A percentile compares a stretch with the other conserved stretches of the same genome.
phyloP scores from a whole-genome alignment of 2,888 invertebrate species.

The Sarcophaga variegata region DNA sequence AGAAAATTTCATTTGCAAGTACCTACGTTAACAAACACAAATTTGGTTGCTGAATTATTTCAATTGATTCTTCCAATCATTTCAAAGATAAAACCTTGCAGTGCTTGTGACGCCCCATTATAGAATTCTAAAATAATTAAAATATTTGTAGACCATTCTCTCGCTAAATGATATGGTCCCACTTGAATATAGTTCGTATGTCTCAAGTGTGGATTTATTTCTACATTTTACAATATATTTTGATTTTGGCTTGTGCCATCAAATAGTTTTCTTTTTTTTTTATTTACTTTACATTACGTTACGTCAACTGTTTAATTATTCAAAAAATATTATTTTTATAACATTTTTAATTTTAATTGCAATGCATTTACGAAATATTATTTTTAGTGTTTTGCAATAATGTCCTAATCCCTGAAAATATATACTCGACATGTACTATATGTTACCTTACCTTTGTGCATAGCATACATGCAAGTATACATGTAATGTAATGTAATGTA shows the following conservation, averaged over 20 bases:
- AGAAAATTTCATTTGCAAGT: too few relatives aligned
- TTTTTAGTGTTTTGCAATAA: neutral
- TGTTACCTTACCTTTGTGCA: neutral
- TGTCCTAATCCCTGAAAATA: conserved; percentile 15
- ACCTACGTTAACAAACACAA: too few relatives aligned
- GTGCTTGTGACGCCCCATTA: too few relatives aligned
- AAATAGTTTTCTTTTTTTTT: neutral
- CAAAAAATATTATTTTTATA: neutral
- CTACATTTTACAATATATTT: neutral
- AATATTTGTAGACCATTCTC: too few relatives aligned
- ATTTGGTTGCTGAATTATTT: too few relatives aligned
- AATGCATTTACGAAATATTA: neutral
- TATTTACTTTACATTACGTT: neutral
- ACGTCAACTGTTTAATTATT: neutral
- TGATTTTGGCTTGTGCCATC: neutral
- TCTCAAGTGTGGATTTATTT: too few relatives aligned
- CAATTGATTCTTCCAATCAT: too few relatives aligned
- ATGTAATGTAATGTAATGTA: neutral
- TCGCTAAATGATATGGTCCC: too few relatives aligned
- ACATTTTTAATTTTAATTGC: neutral
- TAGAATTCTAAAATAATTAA: too few relatives aligned
- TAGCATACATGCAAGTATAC: neutral
- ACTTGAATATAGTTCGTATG: too few relatives aligned
- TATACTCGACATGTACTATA: neutral
- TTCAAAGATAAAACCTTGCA: too few relatives aligned